A percentile compares a stretch with the other conserved stretches of the same genome.
These are phyloP conservation scores for Xyliphius kryptos DNA, from an alignment of 2,113 vertebrate species.

Conservation along the genomic window DNA sequence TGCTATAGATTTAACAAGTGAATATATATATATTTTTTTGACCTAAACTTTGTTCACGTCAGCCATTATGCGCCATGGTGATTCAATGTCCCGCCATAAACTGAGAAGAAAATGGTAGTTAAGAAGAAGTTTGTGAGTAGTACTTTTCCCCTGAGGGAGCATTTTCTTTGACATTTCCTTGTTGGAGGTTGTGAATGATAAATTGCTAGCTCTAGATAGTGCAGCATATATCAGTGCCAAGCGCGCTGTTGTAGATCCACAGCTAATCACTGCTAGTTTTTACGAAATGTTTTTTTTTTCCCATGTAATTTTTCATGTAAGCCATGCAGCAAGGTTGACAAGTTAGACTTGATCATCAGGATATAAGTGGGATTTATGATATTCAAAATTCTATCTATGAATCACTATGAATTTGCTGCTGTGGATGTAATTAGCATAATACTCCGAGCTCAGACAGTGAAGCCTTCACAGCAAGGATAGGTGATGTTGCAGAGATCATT, in stretches of 20 bases:
- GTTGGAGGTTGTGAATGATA: not conserved
- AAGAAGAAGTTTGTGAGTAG: not conserved
- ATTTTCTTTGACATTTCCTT: not conserved
- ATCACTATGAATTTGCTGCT: slow-evolving; percentile 12
- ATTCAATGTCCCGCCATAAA: not conserved
- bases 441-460: slow-evolving; percentile 1
- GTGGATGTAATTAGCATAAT: slow-evolving; percentile 4
- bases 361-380: slow-evolving; percentile 13
- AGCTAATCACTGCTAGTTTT: not conserved
- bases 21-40: not conserved
- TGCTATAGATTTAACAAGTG: not conserved
- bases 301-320: not conserved
- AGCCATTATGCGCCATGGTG: not conserved
- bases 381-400: not conserved
- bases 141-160: not conserved
- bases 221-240: not conserved
- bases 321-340: not conserved
- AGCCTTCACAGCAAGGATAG: slow-evolving; percentile 11
- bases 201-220: not conserved
- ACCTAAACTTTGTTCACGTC: slow-evolving; percentile 14
- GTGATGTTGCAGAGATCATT: not conserved
- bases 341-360: slow-evolving; percentile 4
- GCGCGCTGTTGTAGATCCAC: not conserved
- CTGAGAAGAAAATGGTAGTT: not conserved
- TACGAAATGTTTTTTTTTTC: not conserved